phyloP scores from a whole-genome alignment of 1,140 invertebrate species.

The Apocrypta bakeri region DNA sequence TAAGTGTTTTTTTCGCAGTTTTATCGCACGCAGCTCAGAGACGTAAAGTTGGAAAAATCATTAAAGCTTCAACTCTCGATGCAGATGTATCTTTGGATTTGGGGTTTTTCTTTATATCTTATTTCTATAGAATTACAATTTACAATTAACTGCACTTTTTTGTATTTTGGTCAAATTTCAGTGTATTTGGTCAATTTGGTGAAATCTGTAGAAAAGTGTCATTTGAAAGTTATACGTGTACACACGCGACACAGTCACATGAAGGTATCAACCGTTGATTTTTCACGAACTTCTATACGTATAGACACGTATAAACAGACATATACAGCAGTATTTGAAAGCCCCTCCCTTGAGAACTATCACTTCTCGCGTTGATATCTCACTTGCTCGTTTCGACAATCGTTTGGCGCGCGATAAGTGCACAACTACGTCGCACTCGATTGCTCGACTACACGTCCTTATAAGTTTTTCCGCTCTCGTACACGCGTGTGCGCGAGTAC shows the following conservation, averaged over 20 bases:
- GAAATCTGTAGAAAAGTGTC: too few species aligned
- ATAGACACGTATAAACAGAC: constrained; percentile 52
- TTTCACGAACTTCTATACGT: not conserved
- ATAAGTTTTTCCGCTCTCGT: not conserved
- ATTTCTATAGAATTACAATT: not conserved
- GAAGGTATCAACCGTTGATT: too few species aligned
- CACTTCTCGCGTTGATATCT: constrained; percentile 58
- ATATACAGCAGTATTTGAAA: constrained; percentile 44
- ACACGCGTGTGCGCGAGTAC: not conserved
- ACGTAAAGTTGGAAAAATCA: constrained; percentile 30
- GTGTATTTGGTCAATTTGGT: too few species aligned
- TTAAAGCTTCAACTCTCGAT: constrained; percentile 25
- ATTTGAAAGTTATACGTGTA: too few species aligned
- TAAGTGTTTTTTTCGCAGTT: constrained; percentile 18
- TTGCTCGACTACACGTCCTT: constrained; percentile 17
- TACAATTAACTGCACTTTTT: too few species aligned
- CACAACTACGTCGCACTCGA: constrained; percentile 28
- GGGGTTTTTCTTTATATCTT: not conserved
- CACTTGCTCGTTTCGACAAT: constrained; percentile 55
- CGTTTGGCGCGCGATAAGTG: constrained; percentile 51
- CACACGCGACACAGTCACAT: too few species aligned
- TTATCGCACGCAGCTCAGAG: not conserved
- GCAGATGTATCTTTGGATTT: not conserved
- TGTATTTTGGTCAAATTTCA: too few species aligned
- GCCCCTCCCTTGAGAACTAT: constrained; percentile 53